Base-by-base conservation (phyloP, 2,797 vertebrate genomes). In the Microctenopoma lineatum region DNA sequence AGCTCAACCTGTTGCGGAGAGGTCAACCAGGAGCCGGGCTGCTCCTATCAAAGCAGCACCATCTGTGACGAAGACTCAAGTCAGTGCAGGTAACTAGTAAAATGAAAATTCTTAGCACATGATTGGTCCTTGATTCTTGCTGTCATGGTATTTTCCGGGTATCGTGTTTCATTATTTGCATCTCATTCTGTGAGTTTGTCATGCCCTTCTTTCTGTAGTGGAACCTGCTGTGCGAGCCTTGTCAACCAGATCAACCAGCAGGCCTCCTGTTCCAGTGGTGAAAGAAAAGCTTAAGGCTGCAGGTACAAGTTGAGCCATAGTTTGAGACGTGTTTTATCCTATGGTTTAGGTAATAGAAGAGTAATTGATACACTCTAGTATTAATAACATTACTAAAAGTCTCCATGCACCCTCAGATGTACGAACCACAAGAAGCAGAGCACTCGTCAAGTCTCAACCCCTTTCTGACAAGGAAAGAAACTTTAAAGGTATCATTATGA, bases 361-460 rank as follows among this genome's bases (percentile, higher is more conserved):
- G 9, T 4, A 26, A 27, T 36, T 1, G 8, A 36, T 1, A 11
- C 57, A 26, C 21, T 21, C 21, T 8, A 45, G 7, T 11, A 27
- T n/a, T 7, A 55, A 32, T 8, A 21, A 26, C 21, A 11, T 7
- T 63, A 9, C 56, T 41, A 47, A 66, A 60, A 50, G 16, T 48
- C 11, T 47, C 44, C 32, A 2, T 16, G 41, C 6, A 1, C 21
- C 39, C 11, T 42, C 59, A 91, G 89, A 78, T 44, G 39, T 57
- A n/a, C 84, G 77, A 66, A 61, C 39, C 13, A 87, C 86, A 8
- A 92, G 84, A 72, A 90, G 83, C 62, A 90, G 60, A 86, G 79
- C 70, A 14, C 12, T 77, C 42, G 65, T 66, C 34, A 85, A 72
- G 27, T 38, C 64, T 58, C 41, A 54, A 0, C 82, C 85, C 47